phyloP scores from a whole-genome alignment of 2,113 vertebrate species.

The Coturnix japonica region DNA sequence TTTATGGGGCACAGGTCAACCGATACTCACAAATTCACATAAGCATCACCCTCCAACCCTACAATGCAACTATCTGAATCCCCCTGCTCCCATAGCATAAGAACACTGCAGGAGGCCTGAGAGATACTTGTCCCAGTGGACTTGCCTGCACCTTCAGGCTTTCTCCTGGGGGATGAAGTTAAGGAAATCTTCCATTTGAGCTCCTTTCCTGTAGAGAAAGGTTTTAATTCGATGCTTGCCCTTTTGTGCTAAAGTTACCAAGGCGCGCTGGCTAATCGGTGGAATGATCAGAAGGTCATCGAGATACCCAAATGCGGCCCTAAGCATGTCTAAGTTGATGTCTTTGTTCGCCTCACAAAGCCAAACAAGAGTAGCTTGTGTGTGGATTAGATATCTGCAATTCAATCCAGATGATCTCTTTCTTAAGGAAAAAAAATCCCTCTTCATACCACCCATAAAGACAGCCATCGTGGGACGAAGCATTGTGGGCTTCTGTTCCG shows the following conservation, averaged over 20 bases:
- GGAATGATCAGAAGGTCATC: slow-evolving; percentile 45
- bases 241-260: slow-evolving; percentile 41
- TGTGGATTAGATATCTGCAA: slow-evolving; percentile 72
- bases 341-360: slow-evolving; percentile 72
- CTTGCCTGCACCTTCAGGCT: background rate
- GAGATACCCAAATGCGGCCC: slow-evolving; percentile 26
- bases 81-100: background rate
- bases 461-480: background rate
- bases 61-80: background rate
- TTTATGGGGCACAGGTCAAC: background rate
- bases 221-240: slow-evolving; percentile 20
- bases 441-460: slow-evolving; percentile 58
- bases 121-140: background rate
- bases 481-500: background rate
- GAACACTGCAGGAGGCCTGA: background rate
- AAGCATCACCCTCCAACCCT: background rate
- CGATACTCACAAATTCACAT: background rate
- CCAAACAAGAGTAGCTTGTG: slow-evolving; percentile 50
- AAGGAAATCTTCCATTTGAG: slow-evolving; percentile 16
- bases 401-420: slow-evolving; percentile 69
- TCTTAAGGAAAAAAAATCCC: slow-evolving; percentile 63
- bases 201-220: background rate
- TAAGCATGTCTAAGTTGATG: slow-evolving; percentile 23
- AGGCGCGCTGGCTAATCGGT: slow-evolving; percentile 33
- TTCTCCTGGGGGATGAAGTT: background rate